These are phyloP conservation scores for Irena cyanogastra DNA, from an alignment of 2,113 vertebrate genomes.

Conservation along the genomic window DNA sequence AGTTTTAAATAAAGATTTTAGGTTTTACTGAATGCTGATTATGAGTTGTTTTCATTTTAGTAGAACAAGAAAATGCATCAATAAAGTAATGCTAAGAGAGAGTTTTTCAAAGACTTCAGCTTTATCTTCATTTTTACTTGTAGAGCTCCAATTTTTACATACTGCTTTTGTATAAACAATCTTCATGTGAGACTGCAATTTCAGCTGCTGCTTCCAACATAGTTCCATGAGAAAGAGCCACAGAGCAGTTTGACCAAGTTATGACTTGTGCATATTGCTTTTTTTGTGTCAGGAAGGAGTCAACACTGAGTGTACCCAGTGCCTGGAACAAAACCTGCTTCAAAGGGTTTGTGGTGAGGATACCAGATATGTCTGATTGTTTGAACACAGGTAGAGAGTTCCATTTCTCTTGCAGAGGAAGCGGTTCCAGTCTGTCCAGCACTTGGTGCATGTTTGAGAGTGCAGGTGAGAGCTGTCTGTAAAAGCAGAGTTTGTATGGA, in stretches of 20 bases:
- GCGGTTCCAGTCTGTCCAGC: neutral
- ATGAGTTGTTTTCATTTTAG: neutral
- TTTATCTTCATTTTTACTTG: neutral
- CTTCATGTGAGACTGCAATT: neutral
- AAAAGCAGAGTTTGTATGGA: neutral
- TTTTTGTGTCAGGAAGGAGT: neutral
- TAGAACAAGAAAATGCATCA: neutral
- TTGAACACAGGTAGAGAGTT: neutral
- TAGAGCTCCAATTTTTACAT: neutral
- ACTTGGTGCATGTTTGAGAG: neutral
- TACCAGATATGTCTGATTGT: neutral
- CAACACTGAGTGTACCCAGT: too few species aligned
- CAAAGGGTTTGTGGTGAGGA: neutral
- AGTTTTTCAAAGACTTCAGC: neutral
- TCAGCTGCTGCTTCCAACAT: neutral
- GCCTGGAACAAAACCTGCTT: neutral
- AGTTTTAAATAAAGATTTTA: neutral
- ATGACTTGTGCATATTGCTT: neutral
- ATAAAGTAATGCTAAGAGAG: neutral
- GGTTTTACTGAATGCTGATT: neutral
- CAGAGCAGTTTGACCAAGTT: neutral
- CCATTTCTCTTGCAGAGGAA: neutral
- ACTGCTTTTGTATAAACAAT: neutral
- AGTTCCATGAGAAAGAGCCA: neutral
- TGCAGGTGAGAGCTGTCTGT: accelerated